A percentile compares a stretch with the other conserved stretches of the same genome.
phyloP scores from a whole-genome alignment of 2,888 invertebrate genomes.

The Oconnorella tubifera region DNA sequence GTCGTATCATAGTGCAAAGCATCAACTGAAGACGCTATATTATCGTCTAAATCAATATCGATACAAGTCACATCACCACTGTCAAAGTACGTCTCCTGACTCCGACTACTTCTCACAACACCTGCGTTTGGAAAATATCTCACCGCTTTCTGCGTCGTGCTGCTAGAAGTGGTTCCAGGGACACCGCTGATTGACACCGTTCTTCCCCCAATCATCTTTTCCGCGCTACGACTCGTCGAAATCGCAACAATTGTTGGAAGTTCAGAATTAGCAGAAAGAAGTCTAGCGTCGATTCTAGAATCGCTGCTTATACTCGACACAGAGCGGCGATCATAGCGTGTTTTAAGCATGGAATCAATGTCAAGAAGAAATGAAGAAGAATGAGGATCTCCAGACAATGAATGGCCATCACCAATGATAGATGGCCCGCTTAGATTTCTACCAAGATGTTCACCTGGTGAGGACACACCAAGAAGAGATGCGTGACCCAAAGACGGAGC shows the following conservation, averaged over 20 bases:
- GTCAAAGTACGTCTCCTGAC: conserved; percentile 80
- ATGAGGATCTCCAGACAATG: too few species aligned
- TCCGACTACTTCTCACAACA: conserved; percentile 81
- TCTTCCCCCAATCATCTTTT: conserved; percentile 7
- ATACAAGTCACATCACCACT: conserved; percentile 75
- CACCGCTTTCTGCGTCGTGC: background rate
- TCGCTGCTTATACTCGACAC: conserved; percentile 17
- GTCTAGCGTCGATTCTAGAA: conserved; percentile 5
- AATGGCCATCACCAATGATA: too few species aligned
- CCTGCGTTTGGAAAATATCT: background rate
- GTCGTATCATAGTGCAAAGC: conserved; percentile 66
- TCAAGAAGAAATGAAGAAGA: too few species aligned
- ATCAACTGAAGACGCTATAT: conserved; percentile 87
- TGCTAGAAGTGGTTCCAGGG: background rate
- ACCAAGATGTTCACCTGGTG: too few species aligned
- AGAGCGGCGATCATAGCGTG: conserved; percentile 15
- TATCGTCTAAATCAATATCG: conserved; percentile 86
- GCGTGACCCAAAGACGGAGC: too few species aligned
- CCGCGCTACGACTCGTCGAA: conserved; percentile 13
- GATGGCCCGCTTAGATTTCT: too few species aligned
- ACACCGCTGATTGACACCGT: background rate
- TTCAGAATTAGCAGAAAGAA: background rate
- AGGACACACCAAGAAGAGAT: too few species aligned
- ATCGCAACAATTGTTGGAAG: background rate
- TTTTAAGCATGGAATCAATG: too few species aligned